Conservation (phyloP, 2,888 invertebrate species). For the Andrena marginata region DNA sequence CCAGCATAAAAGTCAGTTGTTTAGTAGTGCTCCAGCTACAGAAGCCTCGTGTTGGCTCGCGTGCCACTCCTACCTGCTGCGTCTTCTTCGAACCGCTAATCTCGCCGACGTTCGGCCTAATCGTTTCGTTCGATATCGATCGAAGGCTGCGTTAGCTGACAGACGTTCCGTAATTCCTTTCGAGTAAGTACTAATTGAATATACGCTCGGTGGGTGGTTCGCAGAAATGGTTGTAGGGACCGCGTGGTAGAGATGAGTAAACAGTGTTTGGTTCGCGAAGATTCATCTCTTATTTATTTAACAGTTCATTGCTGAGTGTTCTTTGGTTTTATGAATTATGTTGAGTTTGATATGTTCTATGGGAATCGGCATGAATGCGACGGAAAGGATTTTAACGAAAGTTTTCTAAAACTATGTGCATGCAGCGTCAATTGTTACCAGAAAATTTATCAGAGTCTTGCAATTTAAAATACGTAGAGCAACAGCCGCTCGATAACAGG, state of each 20-base stretch:
- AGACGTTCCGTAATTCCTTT: not conserved
- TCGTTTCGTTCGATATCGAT: not conserved
- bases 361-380: too few relatives aligned
- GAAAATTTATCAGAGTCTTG: too few relatives aligned
- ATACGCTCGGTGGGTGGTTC: too few relatives aligned
- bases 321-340: too few relatives aligned
- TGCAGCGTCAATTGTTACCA: too few relatives aligned
- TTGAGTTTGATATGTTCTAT: too few relatives aligned
- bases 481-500: too few relatives aligned
- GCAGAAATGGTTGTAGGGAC: not conserved
- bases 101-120: not conserved
- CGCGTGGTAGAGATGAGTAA: not conserved
- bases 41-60: constrained; percentile 67
- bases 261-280: not conserved
- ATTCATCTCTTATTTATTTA: too few relatives aligned
- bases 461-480: too few relatives aligned
- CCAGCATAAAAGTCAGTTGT: constrained; percentile 79
- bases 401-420: too few relatives aligned
- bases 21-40: constrained; percentile 78
- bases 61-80: constrained; percentile 49
- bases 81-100: constrained; percentile 17
- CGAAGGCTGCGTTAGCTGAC: not conserved
- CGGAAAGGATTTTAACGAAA: too few relatives aligned
- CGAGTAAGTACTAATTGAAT: constrained; percentile 15
- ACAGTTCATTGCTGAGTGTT: too few relatives aligned